Evolutionary conservation across 2,888 invertebrate genomes (phyloP), one percentile per base, ranked within the genome.

Genomic region (Abrostola tripartita): DNA sequence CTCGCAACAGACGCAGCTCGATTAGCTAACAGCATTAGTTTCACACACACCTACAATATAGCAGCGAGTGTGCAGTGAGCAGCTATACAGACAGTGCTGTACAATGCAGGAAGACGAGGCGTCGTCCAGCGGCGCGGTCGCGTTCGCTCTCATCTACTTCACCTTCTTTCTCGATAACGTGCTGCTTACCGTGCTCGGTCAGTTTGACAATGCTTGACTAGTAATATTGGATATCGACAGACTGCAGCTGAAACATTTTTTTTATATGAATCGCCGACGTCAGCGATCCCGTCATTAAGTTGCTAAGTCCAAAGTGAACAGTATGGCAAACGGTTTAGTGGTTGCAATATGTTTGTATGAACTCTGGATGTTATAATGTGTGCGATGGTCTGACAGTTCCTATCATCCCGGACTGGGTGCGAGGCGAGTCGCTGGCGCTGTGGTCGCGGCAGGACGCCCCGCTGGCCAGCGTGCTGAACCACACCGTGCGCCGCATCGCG

Each of bases 111-210:
- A 76, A 61, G 68, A 65, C 40, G 63, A 72, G 37, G 61, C 55
- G 9, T 58, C 66, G 7, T 41, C 60, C 24, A 62, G 69, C 41
- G 86, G 85, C 50, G 71, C 83, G 47, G 37, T 86, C 55, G 89
- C 92, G 40, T 92, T 93, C 70, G 84, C 85, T 0, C 85, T 94
- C 59, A 89, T 97, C 58, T 98, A 98, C 87, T 89, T 97, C 68
- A 97, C 97, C 1, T 96, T 98, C 86, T 95, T 98, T 81, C 90
- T 97, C 88, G 98, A 98, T 93, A 98, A 98, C 90, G 96, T 98
- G 70, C 95, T 98, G 35, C 95, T 98, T 52, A 98, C 98, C 41
- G 97, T 98, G 42, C 97, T 98, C 55, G 98, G 98, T 98, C 91
- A 96, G 96, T 79, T 38, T 37, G 0, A 38, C 12, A 10, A 35